These are phyloP conservation scores for Lasius fuliginosus DNA, from an alignment of 2,888 invertebrate genomes.

Conservation along the genomic window DNA sequence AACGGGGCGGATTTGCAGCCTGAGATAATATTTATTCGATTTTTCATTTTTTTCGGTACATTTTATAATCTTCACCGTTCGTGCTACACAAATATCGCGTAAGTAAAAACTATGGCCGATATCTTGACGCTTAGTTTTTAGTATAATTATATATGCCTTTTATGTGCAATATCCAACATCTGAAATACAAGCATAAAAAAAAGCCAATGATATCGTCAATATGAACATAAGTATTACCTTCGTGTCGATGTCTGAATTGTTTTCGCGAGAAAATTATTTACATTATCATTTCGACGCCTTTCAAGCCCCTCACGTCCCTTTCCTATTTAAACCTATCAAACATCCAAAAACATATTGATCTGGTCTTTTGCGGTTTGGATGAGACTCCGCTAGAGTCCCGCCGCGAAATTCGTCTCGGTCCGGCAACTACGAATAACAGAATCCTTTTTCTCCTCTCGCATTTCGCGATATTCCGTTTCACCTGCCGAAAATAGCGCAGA, in stretches of 20 bases:
- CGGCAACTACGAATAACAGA: slow-evolving; percentile 64
- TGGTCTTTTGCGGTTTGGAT: slow-evolving; percentile 57
- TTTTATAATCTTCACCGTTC: not conserved
- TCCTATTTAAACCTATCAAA: slow-evolving; percentile 40
- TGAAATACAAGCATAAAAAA: not conserved
- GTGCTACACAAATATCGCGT: not conserved
- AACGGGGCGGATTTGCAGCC: not conserved
- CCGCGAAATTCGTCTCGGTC: slow-evolving; percentile 66
- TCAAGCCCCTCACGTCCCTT: not conserved
- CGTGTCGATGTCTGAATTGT: not conserved
- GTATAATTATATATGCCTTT: not conserved
- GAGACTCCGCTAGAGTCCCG: slow-evolving; percentile 39
- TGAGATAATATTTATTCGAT: slow-evolving; percentile 33
- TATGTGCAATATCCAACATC: not conserved
- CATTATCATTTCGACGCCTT: not conserved
- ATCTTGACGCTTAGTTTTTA: not conserved
- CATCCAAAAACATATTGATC: slow-evolving; percentile 9
- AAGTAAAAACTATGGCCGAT: not conserved
- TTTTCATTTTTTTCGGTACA: not conserved
- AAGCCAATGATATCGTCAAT: not conserved
- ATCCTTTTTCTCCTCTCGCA: slow-evolving; percentile 72
- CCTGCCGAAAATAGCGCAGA: slow-evolving; percentile 81
- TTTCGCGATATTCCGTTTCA: slow-evolving; percentile 81
- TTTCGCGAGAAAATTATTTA: not conserved
- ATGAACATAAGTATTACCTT: not conserved